phyloP scores from a whole-genome alignment of 2,113 vertebrate species.

The Callipepla californica region DNA sequence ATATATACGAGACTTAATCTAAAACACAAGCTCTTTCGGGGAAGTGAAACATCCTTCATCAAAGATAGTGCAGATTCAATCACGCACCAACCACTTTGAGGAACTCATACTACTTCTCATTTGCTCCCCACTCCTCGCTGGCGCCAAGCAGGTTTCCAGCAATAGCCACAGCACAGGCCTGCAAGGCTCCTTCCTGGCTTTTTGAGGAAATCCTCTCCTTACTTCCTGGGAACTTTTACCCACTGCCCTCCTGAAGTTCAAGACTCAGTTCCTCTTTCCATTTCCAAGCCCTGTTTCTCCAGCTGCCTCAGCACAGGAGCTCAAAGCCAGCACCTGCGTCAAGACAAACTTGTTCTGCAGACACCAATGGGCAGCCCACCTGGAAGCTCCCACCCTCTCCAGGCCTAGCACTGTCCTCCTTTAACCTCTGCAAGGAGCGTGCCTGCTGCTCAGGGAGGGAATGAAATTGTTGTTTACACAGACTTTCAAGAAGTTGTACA shows the following conservation, averaged over 20 bases:
- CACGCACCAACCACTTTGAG: not conserved
- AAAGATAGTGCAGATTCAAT: not conserved
- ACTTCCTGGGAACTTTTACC: not conserved
- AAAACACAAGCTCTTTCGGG: not conserved
- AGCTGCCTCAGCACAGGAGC: rapidly evolving
- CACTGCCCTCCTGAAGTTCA: not conserved
- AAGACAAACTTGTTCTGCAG: not conserved
- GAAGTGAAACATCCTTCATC: not conserved
- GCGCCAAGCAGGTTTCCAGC: not conserved
- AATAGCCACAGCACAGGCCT: not conserved
- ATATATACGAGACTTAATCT: not conserved
- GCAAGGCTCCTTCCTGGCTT: not conserved
- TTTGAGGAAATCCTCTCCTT: not conserved
- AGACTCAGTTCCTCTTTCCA: not conserved
- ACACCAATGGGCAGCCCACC: not conserved
- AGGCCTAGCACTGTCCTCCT: not conserved
- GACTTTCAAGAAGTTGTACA: not conserved
- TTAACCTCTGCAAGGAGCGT: not conserved
- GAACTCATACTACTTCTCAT: not conserved
- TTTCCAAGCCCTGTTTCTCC: not conserved
- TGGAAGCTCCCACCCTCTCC: not conserved
- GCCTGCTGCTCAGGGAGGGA: not conserved
- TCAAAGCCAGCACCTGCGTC: too few species aligned
- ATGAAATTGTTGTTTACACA: not conserved
- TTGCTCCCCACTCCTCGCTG: not conserved